Evolutionary conservation across 2,113 vertebrate species (phyloP), one percentile per base, ranked within the genome.

Genomic region (Carollia perspicillata): DNA sequence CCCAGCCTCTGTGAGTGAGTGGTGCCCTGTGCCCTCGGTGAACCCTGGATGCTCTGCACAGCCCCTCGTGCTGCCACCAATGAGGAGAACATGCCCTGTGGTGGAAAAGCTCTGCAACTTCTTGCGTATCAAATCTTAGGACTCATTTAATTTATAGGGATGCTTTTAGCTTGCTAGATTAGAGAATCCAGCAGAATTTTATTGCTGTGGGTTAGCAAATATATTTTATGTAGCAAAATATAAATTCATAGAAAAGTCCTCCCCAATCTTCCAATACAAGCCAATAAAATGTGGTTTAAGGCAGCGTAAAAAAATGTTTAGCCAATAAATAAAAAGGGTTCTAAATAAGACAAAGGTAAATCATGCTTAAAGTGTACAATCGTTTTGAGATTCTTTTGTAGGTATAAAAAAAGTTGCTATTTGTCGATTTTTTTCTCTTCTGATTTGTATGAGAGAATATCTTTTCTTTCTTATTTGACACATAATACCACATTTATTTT

Each of bases 361-460:
- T 17, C 33, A 93, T 96, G 96, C 65, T 92, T 71, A 42, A 86
- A 80, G 49, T 63, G 96, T 93, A 84, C 94, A 97, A 72, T 51
- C 81, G n/a, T 98, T 98, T 96, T 97, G 96, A 98, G 97, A 97
- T 98, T 97, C 97, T 96, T 92, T n/a, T 97, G 97, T 97, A 98
- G 97, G 98, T 98, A 98, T 94, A 84, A 96, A 86, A 97, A 93
- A 80, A 95, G 97, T 98, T 98, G 98, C 98, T 98, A 97, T 99
- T 98, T 95, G 44, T 95, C 97, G 90, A 20, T 85, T 95, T 98
- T 72, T 81, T 44, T 98, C 98, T 99, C 98, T 98, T 98, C 98
- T 98, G 98, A 99, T 98, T 98, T 98, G 97, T 98, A 98, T 98
- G 98, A 98, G 98, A 99, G 98, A 98, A 93, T 96, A 90, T 95